phyloP scores from a whole-genome alignment of 2,113 vertebrate species.

The Pogonocichla stellata region DNA sequence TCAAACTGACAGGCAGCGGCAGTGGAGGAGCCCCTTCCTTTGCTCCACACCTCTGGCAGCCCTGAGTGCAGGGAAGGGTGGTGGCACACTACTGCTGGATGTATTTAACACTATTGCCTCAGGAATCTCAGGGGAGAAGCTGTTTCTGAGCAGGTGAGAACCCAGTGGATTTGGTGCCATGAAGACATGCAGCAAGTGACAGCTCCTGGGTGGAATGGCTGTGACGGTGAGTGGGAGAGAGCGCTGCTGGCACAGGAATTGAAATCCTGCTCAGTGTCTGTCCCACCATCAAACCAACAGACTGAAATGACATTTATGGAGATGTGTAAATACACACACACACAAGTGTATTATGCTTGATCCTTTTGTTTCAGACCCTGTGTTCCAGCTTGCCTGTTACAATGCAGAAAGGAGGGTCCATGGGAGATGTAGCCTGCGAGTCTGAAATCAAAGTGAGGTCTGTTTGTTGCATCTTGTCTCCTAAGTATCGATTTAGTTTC shows the following conservation, averaged over 20 bases:
- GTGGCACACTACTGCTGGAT: not conserved
- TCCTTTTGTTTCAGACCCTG: not conserved
- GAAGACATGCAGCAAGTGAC: not conserved
- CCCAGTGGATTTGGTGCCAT: not conserved
- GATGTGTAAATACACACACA: fast-evolving
- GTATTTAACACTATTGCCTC: not conserved
- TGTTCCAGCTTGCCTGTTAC: not conserved
- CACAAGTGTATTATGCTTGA: not conserved
- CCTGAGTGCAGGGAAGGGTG: not conserved
- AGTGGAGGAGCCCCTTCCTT: not conserved
- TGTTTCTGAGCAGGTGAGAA: not conserved
- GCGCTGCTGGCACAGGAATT: fast-evolving
- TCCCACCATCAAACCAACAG: not conserved
- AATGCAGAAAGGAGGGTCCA: not conserved
- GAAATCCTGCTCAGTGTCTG: not conserved
- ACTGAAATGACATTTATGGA: not conserved
- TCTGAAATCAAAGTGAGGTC: not conserved
- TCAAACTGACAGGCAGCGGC: not conserved
- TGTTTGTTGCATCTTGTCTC: not conserved
- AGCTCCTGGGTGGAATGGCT: not conserved
- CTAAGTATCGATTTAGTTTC: not conserved
- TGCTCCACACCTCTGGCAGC: not conserved
- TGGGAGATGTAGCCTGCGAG: fast-evolving
- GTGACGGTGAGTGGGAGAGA: not conserved
- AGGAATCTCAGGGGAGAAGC: not conserved